phyloP scores from a whole-genome alignment of 1,140 invertebrate genomes.

The Semibalanus balanoides region DNA sequence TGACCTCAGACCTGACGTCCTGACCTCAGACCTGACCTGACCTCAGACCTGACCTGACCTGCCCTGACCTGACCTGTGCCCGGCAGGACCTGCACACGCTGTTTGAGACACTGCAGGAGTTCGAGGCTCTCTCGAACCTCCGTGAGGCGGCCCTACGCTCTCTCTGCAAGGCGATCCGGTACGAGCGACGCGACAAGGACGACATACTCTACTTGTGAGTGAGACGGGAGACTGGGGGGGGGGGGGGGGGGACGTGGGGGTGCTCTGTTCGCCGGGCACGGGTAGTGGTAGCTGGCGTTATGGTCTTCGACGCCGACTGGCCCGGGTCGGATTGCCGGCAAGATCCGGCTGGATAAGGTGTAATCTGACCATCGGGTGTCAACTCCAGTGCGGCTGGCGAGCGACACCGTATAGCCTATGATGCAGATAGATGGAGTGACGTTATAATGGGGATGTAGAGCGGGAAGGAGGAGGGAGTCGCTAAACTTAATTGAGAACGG shows the following conservation, averaged over 20 bases:
- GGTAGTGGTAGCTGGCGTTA: too few species aligned
- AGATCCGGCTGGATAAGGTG: too few species aligned
- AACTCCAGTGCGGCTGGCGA: too few species aligned
- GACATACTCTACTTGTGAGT: conserved; percentile 65
- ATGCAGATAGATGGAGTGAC: too few species aligned
- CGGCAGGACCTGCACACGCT: conserved; percentile 56
- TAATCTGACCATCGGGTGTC: too few species aligned
- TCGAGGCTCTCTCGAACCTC: conserved; percentile 54
- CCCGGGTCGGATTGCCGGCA: too few species aligned
- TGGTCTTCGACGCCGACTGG: too few species aligned
- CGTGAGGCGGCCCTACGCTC: conserved; percentile 51
- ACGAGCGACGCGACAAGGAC: conserved; percentile 58
- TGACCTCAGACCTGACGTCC: background rate
- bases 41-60: background rate
- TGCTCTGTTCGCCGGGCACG: too few species aligned
- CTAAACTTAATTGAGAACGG: too few species aligned
- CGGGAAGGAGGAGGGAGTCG: too few species aligned
- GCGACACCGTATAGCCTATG: too few species aligned
- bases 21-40: background rate
- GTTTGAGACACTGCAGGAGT: conserved; percentile 52
- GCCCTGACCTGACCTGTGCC: background rate
- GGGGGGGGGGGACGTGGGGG: background rate
- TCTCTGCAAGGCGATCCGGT: conserved; percentile 53
- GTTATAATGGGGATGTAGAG: too few species aligned
- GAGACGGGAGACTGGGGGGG: background rate